Evolutionary conservation across 1,140 invertebrate genomes (phyloP).

Genomic region (Onthophagus taurus): DNA sequence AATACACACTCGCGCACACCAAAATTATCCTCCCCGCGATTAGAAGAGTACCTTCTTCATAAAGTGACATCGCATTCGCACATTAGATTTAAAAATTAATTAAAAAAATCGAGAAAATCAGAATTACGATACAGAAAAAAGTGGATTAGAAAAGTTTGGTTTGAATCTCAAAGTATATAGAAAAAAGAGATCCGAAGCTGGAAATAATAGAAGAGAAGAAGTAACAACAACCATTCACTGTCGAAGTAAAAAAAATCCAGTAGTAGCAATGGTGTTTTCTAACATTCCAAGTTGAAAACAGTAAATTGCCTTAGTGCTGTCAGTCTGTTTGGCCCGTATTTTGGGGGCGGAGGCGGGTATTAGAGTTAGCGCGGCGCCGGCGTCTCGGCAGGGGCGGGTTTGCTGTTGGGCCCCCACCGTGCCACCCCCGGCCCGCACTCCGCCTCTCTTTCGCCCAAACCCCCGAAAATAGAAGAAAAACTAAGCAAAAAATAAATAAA

Average conservation of each 20-base stretch:
- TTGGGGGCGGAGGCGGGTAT: not conserved
- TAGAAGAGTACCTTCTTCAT: no score
- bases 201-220: not conserved
- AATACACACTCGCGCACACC: no score
- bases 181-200: not conserved
- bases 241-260: constrained; percentile 14
- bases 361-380: constrained; percentile 13
- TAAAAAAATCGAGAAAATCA: no score
- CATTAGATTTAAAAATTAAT: no score
- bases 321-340: constrained; percentile 16
- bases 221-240: constrained; percentile 14
- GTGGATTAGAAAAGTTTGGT: no score
- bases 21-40: no score
- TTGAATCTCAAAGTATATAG: constrained; percentile 15
- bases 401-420: constrained; percentile 10
- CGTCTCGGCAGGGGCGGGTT: constrained; percentile 13
- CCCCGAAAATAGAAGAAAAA: no score
- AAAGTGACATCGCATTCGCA: no score
- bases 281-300: constrained; percentile 38
- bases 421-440: not conserved
- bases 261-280: constrained; percentile 35
- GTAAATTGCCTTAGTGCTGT: constrained; percentile 34
- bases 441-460: no score
- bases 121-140: no score
- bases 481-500: constrained; percentile 22